These are phyloP conservation scores for Pachycephus smyrnensis DNA, from an alignment of 2,888 invertebrate genomes.

Conservation along the genomic window DNA sequence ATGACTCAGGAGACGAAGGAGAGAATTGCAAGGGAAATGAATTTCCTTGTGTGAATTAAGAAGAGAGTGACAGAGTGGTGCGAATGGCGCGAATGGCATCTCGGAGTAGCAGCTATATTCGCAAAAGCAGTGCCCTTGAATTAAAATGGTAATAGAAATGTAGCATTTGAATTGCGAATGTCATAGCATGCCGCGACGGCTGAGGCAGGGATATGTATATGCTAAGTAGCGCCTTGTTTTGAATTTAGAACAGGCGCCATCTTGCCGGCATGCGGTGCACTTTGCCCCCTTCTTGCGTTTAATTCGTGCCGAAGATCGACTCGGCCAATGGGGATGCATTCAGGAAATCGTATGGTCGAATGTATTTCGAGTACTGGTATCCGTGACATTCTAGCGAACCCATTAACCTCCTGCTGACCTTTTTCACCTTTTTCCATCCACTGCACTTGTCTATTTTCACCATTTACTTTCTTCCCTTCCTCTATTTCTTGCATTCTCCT, in stretches of 20 bases:
- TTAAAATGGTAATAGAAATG: constrained; percentile 67
- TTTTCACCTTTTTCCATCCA: constrained; percentile 24
- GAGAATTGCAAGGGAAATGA: background rate
- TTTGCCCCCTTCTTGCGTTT: constrained; percentile 59
- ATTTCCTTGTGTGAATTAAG: background rate
- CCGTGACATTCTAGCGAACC: constrained; percentile 50
- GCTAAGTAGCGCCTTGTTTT: constrained; percentile 66
- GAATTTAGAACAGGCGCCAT: constrained; percentile 67
- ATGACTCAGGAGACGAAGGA: background rate
- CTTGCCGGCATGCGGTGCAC: constrained; percentile 62
- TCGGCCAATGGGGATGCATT: constrained; percentile 46
- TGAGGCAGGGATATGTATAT: constrained; percentile 61
- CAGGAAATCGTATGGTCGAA: constrained; percentile 36
- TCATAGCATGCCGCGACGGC: constrained; percentile 60
- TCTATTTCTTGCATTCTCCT: constrained; percentile 1
- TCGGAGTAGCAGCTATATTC: constrained; percentile 1
- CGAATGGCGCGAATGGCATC: constrained; percentile 2
- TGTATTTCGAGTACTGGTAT: constrained; percentile 37
- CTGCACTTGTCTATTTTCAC: constrained; percentile 25
- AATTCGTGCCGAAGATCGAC: constrained; percentile 55
- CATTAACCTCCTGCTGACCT: constrained; percentile 41
- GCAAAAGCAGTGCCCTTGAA: constrained; percentile 52
- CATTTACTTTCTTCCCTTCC: constrained; percentile 16
- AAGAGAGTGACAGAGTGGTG: background rate
- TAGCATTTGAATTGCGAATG: constrained; percentile 67